A percentile compares a stretch with the other conserved stretches of the same genome.
phyloP scores from a whole-genome alignment of 2,113 vertebrate species.

The Alethe diademata region DNA sequence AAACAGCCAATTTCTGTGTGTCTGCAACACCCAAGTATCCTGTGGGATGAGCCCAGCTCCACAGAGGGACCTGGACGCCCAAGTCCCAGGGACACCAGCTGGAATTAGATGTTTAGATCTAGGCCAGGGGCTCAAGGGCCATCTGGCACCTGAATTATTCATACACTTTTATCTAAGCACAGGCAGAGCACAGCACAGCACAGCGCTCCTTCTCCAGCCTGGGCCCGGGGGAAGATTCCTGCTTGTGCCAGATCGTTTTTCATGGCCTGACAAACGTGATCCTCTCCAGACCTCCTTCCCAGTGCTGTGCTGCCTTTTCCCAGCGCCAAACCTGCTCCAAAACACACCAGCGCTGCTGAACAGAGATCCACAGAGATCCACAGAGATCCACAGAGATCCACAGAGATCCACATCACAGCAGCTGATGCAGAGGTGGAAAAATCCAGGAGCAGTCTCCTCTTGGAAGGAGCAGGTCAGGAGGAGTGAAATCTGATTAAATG shows the following conservation, averaged over 20 bases:
- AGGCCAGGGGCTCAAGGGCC: slow-evolving; percentile 49
- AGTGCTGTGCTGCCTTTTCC: background rate
- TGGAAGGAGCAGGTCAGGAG: background rate
- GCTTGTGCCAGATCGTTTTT: background rate
- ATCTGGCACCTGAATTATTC: slow-evolving; percentile 56
- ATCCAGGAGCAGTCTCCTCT: background rate
- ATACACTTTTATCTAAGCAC: background rate
- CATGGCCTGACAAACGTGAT: background rate
- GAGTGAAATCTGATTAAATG: background rate
- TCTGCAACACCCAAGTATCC: background rate
- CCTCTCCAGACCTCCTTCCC: background rate
- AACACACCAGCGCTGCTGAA: rapidly evolving
- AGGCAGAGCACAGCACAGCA: background rate
- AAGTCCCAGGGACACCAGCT: background rate
- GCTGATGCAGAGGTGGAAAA: background rate
- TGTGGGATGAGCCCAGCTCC: background rate
- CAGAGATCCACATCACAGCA: rapidly evolving
- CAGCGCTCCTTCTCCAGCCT: background rate
- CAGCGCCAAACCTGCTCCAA: rapidly evolving
- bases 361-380: background rate
- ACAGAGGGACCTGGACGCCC: background rate
- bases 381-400: background rate
- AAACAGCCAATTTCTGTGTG: background rate
- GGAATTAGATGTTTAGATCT: slow-evolving; percentile 19
- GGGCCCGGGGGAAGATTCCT: background rate